phyloP scores from a whole-genome alignment of 2,797 vertebrate species.

The Delichon dasypus region DNA sequence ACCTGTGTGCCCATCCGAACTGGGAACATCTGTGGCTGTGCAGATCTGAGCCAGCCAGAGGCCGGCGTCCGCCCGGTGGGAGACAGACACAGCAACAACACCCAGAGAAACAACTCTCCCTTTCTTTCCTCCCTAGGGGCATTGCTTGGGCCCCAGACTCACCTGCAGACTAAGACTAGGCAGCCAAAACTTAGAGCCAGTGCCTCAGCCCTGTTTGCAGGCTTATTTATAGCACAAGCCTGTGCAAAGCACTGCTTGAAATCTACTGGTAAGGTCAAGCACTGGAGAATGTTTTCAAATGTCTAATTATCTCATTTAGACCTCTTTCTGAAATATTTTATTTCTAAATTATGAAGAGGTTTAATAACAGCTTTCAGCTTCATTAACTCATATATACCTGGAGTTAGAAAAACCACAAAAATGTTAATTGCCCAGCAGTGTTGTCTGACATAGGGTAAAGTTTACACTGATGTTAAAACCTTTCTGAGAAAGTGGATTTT shows the following conservation, averaged over 20 bases:
- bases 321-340: neutral
- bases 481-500: neutral
- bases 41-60: no score
- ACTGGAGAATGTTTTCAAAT: neutral
- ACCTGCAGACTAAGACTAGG: neutral
- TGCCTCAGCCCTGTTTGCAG: neutral
- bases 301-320: constrained; percentile 55
- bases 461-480: neutral
- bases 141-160: neutral
- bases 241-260: neutral
- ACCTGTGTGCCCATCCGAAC: no score
- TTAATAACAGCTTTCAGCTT: constrained; percentile 64
- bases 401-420: neutral
- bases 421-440: neutral
- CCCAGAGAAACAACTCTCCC: neutral
- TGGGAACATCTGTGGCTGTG: no score
- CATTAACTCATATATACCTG: constrained; percentile 34
- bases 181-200: neutral
- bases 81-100: no score
- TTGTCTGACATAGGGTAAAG: neutral
- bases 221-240: neutral
- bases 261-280: neutral
- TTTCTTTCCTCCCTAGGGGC: fast-evolving
- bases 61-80: no score
- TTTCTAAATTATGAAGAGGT: constrained; percentile 53